Base-by-base conservation (phyloP, 2,888 invertebrate species). In the Ichneumoninae sp. region DNA sequence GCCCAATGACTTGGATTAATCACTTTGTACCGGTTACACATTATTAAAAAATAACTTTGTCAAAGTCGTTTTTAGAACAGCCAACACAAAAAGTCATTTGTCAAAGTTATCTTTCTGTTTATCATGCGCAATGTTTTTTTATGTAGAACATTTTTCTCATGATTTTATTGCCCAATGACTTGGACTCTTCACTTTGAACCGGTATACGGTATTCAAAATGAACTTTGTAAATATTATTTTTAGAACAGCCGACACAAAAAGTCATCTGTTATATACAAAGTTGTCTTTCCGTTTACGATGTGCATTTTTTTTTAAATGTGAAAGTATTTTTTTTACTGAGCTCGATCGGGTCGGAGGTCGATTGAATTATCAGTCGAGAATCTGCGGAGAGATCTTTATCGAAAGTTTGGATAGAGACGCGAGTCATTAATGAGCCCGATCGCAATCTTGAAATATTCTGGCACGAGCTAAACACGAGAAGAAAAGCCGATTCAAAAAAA, bases 401-500 rank as follows among this genome's bases (percentile, higher is more conserved):
- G 6, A 10, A 33, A 30, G 62, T 33, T 62, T 33, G 30, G n/a
- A 33, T 30, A 33, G 30, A 33, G 16, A 30, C 6, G 62, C 62
- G 62, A 33, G 16, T 30, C 33, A 13, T 33, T 62, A 30, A 62
- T 7, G 33, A 62, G 30, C 26, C 30, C 13, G n/a, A 62, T 33
- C 30, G 33, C 62, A n/a, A 33, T 16, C 6, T 4, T 16, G 16
- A 62, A 30, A 30, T 60, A 16, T 47, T 19, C 19, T 16, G 7
- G 60, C 26, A 30, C 36, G 26, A 26, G 19, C 71, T 71, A 71
- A 54, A 62, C 26, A 22, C 7, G 36, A 65, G 65, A 19, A 47
- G 62, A 33, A 77, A 44, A 62, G 50, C 33, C 10, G 30, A 30
- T 40, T n/a, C 33, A 50, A 47, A 76, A 66, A 62, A 66, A 66